These are phyloP conservation scores for Pristionchus arcanus DNA, from an alignment of 2,888 invertebrate genomes.

Conservation along the genomic window DNA sequence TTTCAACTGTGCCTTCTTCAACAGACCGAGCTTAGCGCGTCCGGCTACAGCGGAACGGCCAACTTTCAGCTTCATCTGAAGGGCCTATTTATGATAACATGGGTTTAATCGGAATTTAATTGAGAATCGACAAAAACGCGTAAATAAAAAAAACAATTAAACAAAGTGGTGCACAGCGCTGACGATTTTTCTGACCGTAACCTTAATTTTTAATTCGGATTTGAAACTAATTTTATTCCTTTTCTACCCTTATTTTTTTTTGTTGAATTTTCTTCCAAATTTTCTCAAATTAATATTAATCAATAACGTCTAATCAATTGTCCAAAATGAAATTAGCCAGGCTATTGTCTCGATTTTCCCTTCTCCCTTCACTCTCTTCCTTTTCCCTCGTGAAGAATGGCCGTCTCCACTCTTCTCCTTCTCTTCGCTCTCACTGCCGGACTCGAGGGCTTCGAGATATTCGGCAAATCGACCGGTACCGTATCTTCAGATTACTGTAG, in stretches of 20 bases:
- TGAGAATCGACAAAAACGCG: background rate
- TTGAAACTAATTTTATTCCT: background rate
- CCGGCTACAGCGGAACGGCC: conserved; percentile 26
- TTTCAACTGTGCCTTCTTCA: conserved; percentile 18
- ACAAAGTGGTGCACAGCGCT: background rate
- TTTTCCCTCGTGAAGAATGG: background rate
- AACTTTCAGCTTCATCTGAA: conserved; percentile 45
- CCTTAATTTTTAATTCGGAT: background rate
- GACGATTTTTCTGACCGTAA: background rate
- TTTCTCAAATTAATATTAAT: too few relatives aligned
- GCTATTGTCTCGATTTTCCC: background rate
- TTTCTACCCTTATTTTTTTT: too few relatives aligned
- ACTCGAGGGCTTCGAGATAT: background rate
- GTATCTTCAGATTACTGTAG: background rate
- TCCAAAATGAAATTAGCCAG: background rate
- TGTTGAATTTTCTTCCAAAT: too few relatives aligned
- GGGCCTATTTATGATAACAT: too few relatives aligned
- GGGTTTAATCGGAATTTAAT: background rate
- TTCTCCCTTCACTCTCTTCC: conserved; percentile 8
- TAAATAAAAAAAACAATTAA: background rate
- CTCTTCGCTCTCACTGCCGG: background rate
- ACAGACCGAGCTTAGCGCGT: background rate
- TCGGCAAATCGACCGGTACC: background rate
- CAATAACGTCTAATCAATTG: too few relatives aligned
- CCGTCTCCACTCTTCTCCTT: conserved; percentile 1